Percentiles rank a stretch among this genome's conserved stretches.
Conservation (phyloP, 2,888 invertebrate species). For the Ecliptopera silaceata region DNA sequence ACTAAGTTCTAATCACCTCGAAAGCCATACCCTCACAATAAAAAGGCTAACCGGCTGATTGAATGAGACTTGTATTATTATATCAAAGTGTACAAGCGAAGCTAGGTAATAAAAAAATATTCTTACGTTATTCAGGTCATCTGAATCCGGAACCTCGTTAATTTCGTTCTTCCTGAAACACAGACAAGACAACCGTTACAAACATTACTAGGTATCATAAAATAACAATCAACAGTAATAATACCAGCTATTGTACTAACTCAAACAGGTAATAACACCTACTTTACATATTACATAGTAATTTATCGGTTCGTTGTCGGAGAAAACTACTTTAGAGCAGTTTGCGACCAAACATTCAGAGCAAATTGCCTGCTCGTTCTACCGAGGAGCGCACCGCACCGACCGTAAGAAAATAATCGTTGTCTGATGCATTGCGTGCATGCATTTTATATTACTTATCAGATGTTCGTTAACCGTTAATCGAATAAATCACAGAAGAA, state of each 20-base stretch:
- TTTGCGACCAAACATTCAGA: slow-evolving; percentile 61
- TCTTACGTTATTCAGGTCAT: slow-evolving; percentile 58
- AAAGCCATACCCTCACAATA: no score
- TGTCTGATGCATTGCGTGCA: slow-evolving; percentile 45
- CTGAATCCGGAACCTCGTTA: slow-evolving; percentile 48
- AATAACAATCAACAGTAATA: slow-evolving; percentile 18
- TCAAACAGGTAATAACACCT: slow-evolving; percentile 34
- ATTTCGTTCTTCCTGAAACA: slow-evolving; percentile 63
- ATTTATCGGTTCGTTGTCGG: slow-evolving; percentile 56
- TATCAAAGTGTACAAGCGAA: neutral
- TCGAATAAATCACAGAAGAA: neutral
- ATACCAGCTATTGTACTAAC: slow-evolving; percentile 31
- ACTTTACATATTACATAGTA: slow-evolving; percentile 49
- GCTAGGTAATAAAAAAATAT: slow-evolving; percentile 8
- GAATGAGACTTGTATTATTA: no score
- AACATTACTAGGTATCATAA: slow-evolving; percentile 3
- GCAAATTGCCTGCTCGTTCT: slow-evolving; percentile 66
- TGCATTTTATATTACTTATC: slow-evolving; percentile 34
- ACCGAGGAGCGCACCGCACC: slow-evolving; percentile 60
- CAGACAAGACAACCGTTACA: slow-evolving; percentile 30
- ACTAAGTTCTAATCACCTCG: no score
- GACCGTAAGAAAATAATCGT: slow-evolving; percentile 58
- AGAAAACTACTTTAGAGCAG: slow-evolving; percentile 56
- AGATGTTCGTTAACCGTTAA: slow-evolving; percentile 27
- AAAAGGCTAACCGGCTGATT: no score